Conservation (phyloP, 2,888 invertebrate species). For the Spicauda simplicius region DNA sequence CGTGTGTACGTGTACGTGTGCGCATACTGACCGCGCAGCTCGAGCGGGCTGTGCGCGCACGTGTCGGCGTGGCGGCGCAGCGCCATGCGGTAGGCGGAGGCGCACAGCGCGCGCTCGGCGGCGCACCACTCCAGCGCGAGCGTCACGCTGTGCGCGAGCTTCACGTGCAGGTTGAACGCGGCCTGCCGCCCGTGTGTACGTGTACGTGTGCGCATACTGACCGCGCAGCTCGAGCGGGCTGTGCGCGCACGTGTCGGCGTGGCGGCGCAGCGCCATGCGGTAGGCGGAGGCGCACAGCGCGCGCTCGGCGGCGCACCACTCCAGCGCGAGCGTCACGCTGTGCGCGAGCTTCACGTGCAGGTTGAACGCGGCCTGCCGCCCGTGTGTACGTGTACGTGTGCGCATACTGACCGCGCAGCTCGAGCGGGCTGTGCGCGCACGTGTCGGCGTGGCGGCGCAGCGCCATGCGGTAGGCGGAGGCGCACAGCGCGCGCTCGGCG, state of each 20-base stretch:
- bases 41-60: constrained; percentile 67
- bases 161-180: not conserved
- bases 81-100: constrained; percentile 91
- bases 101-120: constrained; percentile 90
- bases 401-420: constrained; percentile 60
- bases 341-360: not conserved
- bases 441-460: constrained; percentile 87
- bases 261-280: constrained; percentile 89
- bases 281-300: constrained; percentile 89
- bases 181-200: no score
- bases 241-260: constrained; percentile 85
- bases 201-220: no score
- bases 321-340: no score
- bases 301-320: constrained; percentile 84
- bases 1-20: no score
- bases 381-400: no score
- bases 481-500: constrained; percentile 90
- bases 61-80: constrained; percentile 87
- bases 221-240: constrained; percentile 66
- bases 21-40: constrained; percentile 60
- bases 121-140: constrained; percentile 51
- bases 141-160: no score
- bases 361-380: no score
- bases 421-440: constrained; percentile 67
- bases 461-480: constrained; percentile 91